Evolutionary conservation across 2,797 vertebrate genomes (phyloP), one percentile per base, ranked within the genome.

Genomic region (Coregonus sp.): DNA sequence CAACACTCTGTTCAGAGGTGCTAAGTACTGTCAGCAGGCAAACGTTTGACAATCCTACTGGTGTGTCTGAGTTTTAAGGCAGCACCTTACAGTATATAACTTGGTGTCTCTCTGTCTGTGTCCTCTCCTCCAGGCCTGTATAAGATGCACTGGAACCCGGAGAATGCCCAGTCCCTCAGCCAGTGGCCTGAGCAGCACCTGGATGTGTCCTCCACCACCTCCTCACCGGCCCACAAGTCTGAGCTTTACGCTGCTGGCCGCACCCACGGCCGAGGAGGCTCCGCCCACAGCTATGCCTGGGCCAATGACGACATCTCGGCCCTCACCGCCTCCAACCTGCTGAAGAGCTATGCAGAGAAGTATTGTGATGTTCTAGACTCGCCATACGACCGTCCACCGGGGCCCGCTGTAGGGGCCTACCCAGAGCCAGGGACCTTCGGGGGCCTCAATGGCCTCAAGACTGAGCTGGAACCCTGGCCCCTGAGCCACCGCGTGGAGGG

Each of bases 121-220:
- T 47, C 40, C 9, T 47, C 9, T 47, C 40, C 40, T 11, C 0
- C 90, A 99, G 98, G 94, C 92, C 93, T 98, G 91, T 97, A 90
- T 94, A 99, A 99, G 96, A 99, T 99, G 98, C 98, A 99, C 97
- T 99, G 98, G 98, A 98, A 97, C 95, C 97, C 97, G 92, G 98
- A 99, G 95, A 97, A 99, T 96, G 97, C 96, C 95, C 97, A 99
- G 95, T 90, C 97, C 90, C 96, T 99, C 88, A 99, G 95, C 95
- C 98, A 99, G 95, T 98, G 98, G 97, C 97, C 98, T 81, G 98
- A 99, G 95, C 97, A 99, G 94, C 97, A 99, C 94, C 95, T 99
- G 87, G 98, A 99, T 33, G 97, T 99, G 80, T 98, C 98, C 85
- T 99, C 98, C 87, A 99, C 97, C 29, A 99, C 97, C 76, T 96